Base-by-base conservation (phyloP, 35 echinoderm and acorn worm species). In the Patiria miniata region DNA sequence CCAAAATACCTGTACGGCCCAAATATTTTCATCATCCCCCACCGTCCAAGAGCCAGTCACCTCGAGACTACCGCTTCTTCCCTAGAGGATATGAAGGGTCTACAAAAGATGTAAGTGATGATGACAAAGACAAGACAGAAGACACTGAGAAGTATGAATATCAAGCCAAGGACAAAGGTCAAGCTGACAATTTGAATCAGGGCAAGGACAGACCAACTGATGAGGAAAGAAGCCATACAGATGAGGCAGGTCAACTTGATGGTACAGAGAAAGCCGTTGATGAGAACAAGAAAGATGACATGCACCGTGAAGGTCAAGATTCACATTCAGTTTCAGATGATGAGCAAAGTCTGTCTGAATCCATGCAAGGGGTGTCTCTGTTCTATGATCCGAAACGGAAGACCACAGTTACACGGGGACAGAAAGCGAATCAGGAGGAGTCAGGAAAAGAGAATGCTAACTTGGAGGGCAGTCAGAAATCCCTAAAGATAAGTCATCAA, bases 1-100 rank as follows among this genome's bases (percentile, higher is more conserved):
- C 96, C n/a, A 94, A 91, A 77, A 89, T 94, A 37, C 82, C 86
- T 5, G 85, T 87, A 8, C 84, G 78, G 85, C 89, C 77, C 7
- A 82, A 83, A 52, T 58, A 82, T n/a, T 97, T 91, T 53, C 53
- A 26, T 21, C 1, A 15, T 21, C 82, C 51, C 18, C 52, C n/a
- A 37, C 53, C 82, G 5, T 84, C 82, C 53, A 87, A 47, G 32
- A 47, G 65, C n/a, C 54, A 87, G 26, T 78, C 76, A 68, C 29
- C 23, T 73, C 65, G 85, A 53, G 85, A 51, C 50, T 50, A 87
- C 32, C 47, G 44, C 9, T 87, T 36, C 40, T 51, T 52, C 26
- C 44, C 68, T 18, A 44, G 39, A 47, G 53, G 51, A 7, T 87
- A 68, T 18, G 32, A 15, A 86, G 59, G 21, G 77, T 5, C 8